Evolutionary conservation across 2,113 vertebrate species (phyloP).

Genomic region (Chelonoidis abingdonii): DNA sequence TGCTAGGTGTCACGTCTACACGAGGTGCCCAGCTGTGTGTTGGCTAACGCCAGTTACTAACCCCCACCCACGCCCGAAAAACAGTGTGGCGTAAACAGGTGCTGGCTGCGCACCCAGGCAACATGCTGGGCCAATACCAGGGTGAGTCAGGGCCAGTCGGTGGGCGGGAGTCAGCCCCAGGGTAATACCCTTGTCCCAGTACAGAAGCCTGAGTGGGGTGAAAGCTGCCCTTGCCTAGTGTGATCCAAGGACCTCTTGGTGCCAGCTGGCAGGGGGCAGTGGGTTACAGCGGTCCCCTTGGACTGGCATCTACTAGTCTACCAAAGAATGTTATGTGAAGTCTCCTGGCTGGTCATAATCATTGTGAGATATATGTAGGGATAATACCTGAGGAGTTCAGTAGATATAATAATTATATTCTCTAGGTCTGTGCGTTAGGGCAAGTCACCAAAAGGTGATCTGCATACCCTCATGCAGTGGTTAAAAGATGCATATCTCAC

Average conservation of each 20-base stretch:
- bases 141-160: background rate
- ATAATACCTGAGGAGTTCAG: background rate
- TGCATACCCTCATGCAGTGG: background rate
- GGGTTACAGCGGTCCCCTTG: background rate
- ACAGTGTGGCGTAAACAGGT: background rate
- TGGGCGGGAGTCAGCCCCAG: background rate
- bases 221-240: background rate
- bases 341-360: background rate
- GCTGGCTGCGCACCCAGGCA: background rate
- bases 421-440: background rate
- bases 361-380: background rate
- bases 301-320: too few species aligned
- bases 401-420: too few species aligned
- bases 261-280: background rate
- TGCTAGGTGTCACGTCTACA: too few species aligned
- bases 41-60: too few species aligned
- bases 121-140: too few species aligned
- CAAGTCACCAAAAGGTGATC: background rate
- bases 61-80: background rate
- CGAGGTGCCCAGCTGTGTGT: too few species aligned
- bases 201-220: background rate
- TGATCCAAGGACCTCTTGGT: background rate
- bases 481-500: too few species aligned
- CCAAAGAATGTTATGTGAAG: background rate
- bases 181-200: background rate